Percentiles rank a stretch among this genome's conserved stretches.
These are phyloP conservation scores for Aphodius sticticus DNA, from an alignment of 2,888 invertebrate genomes.

Conservation along the genomic window DNA sequence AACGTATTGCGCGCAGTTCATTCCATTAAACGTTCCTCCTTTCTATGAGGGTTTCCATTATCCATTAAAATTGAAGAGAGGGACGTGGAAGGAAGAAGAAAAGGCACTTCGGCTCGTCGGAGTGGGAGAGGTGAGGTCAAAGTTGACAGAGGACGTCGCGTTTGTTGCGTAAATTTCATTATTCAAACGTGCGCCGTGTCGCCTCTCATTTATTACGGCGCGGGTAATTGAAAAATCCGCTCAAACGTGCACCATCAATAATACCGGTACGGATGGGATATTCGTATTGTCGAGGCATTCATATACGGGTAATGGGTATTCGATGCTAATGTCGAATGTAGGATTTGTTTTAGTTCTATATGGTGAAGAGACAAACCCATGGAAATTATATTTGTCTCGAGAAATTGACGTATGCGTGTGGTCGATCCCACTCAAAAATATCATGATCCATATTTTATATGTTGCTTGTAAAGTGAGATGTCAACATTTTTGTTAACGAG, in stretches of 20 bases:
- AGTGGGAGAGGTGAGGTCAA: slow-evolving; percentile 4
- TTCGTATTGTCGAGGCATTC: not conserved
- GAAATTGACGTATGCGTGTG: not conserved
- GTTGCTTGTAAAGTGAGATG: not conserved
- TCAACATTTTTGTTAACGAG: no score
- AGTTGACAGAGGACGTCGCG: not conserved
- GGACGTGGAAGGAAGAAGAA: not conserved
- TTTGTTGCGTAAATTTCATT: not conserved
- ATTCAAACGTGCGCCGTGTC: slow-evolving; percentile 4
- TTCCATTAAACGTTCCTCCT: not conserved
- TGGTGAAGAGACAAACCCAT: not conserved
- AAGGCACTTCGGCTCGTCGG: not conserved
- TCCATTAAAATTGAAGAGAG: not conserved
- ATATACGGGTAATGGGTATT: not conserved
- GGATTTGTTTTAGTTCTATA: not conserved
- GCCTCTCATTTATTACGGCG: not conserved
- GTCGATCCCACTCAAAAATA: not conserved
- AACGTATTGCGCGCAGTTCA: not conserved
- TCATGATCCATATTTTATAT: not conserved
- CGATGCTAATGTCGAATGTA: not conserved
- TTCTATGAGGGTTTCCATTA: not conserved
- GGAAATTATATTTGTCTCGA: no score
- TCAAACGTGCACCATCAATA: slow-evolving; percentile 4
- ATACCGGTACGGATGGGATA: not conserved
- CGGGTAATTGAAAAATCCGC: not conserved